These are phyloP conservation scores for Gonatopus flavifemur DNA, from an alignment of 1,140 invertebrate genomes.

Conservation along the genomic window DNA sequence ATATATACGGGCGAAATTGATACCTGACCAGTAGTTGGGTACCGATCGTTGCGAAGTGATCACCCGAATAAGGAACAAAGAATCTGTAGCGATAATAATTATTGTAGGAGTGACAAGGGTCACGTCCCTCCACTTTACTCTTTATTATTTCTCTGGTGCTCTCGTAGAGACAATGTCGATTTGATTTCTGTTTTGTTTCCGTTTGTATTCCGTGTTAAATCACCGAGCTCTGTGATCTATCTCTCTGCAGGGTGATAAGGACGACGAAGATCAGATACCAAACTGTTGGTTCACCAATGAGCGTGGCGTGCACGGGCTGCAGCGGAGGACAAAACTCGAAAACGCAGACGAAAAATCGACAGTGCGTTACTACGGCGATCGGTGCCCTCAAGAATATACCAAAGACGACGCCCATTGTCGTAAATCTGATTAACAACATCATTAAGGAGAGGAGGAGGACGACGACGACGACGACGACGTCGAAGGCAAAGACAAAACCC, in stretches of 20 bases:
- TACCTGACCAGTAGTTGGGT: no score
- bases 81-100: no score
- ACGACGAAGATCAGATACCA: conserved; percentile 37
- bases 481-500: neutral
- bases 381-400: conserved; percentile 9
- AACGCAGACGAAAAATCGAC: conserved; percentile 34
- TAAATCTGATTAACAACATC: neutral
- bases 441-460: neutral
- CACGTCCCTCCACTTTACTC: no score
- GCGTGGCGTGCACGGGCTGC: conserved; percentile 30
- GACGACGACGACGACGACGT: neutral
- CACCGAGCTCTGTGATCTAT: no score
- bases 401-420: no score
- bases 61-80: no score
- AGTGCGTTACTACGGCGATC: conserved; percentile 27
- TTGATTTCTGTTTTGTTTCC: conserved; percentile 1
- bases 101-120: no score
- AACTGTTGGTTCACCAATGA: conserved; percentile 43
- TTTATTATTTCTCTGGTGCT: no score
- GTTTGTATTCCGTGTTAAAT: no score
- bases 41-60: no score
- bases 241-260: conserved; percentile 29
- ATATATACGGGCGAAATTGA: no score
- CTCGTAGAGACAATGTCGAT: no score
- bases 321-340: conserved; percentile 35